A percentile compares a stretch with the other conserved stretches of the same genome.
These are phyloP conservation scores for Probaryconus sp. DNA, from an alignment of 1,140 invertebrate genomes.

Conservation along the genomic window DNA sequence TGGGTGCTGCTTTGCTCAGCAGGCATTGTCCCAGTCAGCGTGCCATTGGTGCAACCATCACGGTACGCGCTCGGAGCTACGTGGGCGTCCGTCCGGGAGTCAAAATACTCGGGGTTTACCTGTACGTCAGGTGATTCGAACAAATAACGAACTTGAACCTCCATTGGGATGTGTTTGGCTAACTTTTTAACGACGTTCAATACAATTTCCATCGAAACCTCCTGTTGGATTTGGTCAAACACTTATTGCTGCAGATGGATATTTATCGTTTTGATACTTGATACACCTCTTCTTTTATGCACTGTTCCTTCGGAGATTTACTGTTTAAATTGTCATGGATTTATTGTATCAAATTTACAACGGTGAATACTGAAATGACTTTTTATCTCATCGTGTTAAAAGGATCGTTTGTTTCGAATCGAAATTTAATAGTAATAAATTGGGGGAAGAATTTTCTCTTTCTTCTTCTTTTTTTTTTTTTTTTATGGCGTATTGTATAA, in stretches of 20 bases:
- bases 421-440: no score
- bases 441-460: no score
- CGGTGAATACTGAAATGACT: no score
- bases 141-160: constrained; percentile 38
- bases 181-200: constrained; percentile 28
- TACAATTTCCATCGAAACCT: constrained; percentile 16
- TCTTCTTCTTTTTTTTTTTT: no score
- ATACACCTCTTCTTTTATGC: constrained; percentile 20
- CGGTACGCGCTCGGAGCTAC: constrained; percentile 25
- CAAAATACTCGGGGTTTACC: constrained; percentile 57
- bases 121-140: constrained; percentile 63
- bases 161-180: constrained; percentile 28
- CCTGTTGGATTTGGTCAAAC: constrained; percentile 3
- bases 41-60: constrained; percentile 23
- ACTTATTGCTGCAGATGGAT: constrained; percentile 27
- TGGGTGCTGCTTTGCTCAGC: constrained; percentile 64
- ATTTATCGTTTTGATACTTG: constrained; percentile 37
- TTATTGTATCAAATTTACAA: constrained; percentile 8
- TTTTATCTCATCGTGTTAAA: no score
- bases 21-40: constrained; percentile 65
- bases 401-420: no score
- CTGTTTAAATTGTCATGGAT: constrained; percentile 17
- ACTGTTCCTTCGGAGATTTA: constrained; percentile 16
- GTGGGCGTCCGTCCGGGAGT: constrained; percentile 64
- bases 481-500: no score